Percentiles rank a stretch among this genome's conserved stretches.
Conservation (phyloP, 2,797 vertebrate genomes). For the Helarctos malayanus region DNA sequence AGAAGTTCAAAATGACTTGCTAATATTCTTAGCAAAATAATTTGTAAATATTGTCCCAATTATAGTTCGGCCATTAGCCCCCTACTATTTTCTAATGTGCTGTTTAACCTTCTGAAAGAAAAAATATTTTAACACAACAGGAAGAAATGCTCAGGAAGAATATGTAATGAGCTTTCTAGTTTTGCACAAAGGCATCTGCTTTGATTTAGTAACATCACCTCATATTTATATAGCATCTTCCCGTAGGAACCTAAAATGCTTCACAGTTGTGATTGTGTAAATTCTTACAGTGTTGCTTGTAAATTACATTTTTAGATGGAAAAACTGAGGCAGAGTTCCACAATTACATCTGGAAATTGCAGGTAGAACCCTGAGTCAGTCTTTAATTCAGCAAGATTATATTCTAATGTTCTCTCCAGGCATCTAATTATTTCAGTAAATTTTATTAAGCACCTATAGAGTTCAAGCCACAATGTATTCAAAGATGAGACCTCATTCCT, state of each 20-base stretch:
- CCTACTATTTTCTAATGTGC: constrained; percentile 42
- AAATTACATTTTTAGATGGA: constrained; percentile 1
- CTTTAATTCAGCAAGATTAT: constrained; percentile 15
- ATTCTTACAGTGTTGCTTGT: not conserved
- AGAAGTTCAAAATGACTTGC: constrained; percentile 64
- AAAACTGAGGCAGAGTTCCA: not conserved
- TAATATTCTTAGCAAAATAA: constrained; percentile 50
- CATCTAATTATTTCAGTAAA: constrained; percentile 5
- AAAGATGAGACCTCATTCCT: not conserved
- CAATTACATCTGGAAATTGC: not conserved
- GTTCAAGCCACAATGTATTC: not conserved
- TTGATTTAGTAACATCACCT: constrained; percentile 12
- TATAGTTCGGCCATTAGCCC: not conserved
- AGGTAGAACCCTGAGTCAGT: constrained; percentile 2
- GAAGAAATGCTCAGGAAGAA: not conserved
- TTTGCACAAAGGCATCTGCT: not conserved
- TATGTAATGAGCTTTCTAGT: not conserved
- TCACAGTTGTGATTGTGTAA: not conserved
- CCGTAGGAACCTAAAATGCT: not conserved
- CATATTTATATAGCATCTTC: not conserved
- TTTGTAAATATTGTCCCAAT: constrained; percentile 46
- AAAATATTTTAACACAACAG: not conserved
- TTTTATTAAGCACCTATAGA: constrained; percentile 1
- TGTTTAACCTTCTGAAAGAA: constrained; percentile 47
- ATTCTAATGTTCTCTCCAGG: constrained; percentile 18